A percentile compares a stretch with the other conserved stretches of the same genome.
Conservation (phyloP, 2,888 invertebrate genomes). For the Microdon myrmicae region DNA sequence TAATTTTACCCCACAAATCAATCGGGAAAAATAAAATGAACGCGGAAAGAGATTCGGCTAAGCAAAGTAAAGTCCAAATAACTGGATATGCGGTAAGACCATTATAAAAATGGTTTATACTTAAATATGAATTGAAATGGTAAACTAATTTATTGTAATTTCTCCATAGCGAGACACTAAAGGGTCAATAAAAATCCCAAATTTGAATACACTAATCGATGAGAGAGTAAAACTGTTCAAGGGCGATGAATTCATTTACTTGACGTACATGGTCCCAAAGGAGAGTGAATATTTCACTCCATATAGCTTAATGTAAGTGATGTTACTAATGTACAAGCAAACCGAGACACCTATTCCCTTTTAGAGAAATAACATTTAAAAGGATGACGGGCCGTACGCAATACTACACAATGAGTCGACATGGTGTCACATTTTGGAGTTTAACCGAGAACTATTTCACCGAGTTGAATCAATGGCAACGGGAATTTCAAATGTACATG, state of each 20-base stretch:
- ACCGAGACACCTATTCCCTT: constrained; percentile 40
- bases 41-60: no score
- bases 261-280: constrained; percentile 78
- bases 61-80: no score
- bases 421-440: constrained; percentile 83
- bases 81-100: no score
- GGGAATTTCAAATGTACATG: constrained; percentile 82
- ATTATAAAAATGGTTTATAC: no score
- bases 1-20: no score
- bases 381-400: constrained; percentile 74
- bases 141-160: no score
- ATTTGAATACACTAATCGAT: constrained; percentile 60
- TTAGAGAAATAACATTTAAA: constrained; percentile 79
- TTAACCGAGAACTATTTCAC: constrained; percentile 82
- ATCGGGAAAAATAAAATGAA: no score
- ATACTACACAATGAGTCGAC: constrained; percentile 82
- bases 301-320: constrained; percentile 76
- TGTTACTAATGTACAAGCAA: background rate
- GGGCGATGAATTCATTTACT: constrained; percentile 76
- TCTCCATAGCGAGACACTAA: no score
- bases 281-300: constrained; percentile 80
- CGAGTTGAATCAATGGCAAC: constrained; percentile 81
- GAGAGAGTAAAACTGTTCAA: constrained; percentile 69
- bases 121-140: no score
- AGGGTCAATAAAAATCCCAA: constrained; percentile 59